phyloP scores from a whole-genome alignment of 1,140 invertebrate species.

The Sinella curviseta region DNA sequence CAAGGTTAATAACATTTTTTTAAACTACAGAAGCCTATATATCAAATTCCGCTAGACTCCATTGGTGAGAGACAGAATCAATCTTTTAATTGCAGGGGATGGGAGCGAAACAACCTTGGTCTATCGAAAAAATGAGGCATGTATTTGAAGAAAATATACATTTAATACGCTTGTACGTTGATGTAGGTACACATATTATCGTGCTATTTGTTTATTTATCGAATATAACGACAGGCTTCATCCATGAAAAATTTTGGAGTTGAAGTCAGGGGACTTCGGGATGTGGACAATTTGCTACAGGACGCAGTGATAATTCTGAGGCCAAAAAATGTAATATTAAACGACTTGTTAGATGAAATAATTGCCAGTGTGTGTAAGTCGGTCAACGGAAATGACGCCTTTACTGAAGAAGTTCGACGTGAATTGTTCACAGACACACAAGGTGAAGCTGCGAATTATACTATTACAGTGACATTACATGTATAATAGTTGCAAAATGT shows the following conservation, averaged over 20 bases:
- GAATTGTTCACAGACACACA: not conserved
- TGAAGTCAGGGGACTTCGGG: conserved; percentile 19
- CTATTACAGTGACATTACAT: no score
- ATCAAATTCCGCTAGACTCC: not conserved
- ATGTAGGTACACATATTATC: not conserved
- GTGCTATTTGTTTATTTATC: not conserved
- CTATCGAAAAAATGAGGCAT: not conserved
- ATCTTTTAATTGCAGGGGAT: not conserved
- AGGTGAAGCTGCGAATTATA: not conserved
- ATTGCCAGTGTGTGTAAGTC: not conserved
- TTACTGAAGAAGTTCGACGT: not conserved
- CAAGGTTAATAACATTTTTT: not conserved
- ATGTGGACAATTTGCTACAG: conserved; percentile 28
- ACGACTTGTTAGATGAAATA: conserved; percentile 10
- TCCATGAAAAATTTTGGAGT: conserved; percentile 28
- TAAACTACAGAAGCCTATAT: not conserved
- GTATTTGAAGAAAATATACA: not conserved
- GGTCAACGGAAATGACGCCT: not conserved
- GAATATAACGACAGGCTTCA: not conserved
- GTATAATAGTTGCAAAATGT: no score
- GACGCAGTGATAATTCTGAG: conserved; percentile 18
- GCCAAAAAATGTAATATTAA: not conserved
- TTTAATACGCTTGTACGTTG: not conserved
- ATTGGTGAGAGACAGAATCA: not conserved
- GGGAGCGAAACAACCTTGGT: not conserved